A percentile compares a stretch with the other conserved stretches of the same genome.
phyloP scores from a whole-genome alignment of 2,113 vertebrate species.

The Salvelinus sp. region DNA sequence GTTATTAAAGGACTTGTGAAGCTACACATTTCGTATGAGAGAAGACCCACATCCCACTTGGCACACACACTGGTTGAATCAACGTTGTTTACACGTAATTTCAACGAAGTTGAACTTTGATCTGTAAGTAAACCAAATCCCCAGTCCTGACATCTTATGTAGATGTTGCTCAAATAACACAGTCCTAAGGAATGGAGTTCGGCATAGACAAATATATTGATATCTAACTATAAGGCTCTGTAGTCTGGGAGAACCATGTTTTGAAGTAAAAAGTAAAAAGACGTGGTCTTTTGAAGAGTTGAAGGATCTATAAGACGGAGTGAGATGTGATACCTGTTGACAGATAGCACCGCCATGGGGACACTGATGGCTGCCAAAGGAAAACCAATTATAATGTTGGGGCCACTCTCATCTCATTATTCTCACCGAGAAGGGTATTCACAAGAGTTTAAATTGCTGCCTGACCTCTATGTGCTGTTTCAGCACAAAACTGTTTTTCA shows the following conservation, averaged over 20 bases:
- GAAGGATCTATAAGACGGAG: background rate
- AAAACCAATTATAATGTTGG: conserved; percentile 1
- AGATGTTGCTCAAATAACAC: background rate
- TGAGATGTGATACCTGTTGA: conserved; percentile 11
- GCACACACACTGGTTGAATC: no score
- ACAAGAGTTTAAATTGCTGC: conserved; percentile 23
- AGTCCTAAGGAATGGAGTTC: no score
- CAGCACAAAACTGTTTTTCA: background rate
- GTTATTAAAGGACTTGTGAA: background rate
- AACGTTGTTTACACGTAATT: no score
- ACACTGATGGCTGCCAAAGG: background rate
- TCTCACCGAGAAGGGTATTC: conserved; percentile 7
- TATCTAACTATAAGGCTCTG: background rate
- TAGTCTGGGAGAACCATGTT: background rate
- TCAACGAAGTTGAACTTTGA: conserved; percentile 30
- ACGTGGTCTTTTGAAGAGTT: background rate
- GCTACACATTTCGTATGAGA: background rate
- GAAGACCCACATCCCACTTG: background rate
- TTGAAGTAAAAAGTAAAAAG: background rate
- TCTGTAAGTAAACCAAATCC: conserved; percentile 18
- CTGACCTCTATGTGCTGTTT: conserved; percentile 17
- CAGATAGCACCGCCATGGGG: conserved; percentile 1
- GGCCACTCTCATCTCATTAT: conserved; percentile 26
- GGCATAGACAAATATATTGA: background rate
- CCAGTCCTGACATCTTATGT: conserved; percentile 15